phyloP scores from a whole-genome alignment of 2,888 invertebrate species.

The Cheilosia vulpina region DNA sequence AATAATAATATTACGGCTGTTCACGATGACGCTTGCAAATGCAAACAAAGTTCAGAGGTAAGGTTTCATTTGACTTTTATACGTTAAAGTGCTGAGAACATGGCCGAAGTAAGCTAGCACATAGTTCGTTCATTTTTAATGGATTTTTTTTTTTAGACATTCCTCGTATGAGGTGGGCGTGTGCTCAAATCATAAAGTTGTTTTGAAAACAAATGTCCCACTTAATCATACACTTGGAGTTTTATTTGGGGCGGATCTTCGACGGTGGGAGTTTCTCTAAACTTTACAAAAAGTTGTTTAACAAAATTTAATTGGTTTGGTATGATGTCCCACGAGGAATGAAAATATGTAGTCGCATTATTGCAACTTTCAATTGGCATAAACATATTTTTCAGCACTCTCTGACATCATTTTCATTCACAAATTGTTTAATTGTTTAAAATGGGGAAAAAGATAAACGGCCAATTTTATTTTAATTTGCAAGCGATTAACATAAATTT shows the following conservation, averaged over 20 bases:
- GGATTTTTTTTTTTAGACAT: not conserved
- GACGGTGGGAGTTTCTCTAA: not conserved
- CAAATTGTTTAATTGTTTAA: not conserved
- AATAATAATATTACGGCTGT: not conserved
- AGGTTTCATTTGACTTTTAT: not conserved
- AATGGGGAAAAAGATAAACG: not conserved
- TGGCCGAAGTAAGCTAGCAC: too few species aligned
- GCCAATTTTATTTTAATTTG: not conserved
- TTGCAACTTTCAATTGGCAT: too few species aligned
- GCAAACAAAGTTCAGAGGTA: not conserved
- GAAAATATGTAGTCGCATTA: too few species aligned
- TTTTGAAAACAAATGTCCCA: not conserved
- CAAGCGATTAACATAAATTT: not conserved
- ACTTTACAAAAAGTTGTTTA: not conserved
- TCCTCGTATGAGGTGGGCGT: not conserved
- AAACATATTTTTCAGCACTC: too few species aligned
- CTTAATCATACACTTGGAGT: conserved; percentile 2
- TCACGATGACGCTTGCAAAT: not conserved
- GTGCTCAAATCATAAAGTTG: not conserved
- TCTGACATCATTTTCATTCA: too few species aligned
- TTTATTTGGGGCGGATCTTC: not conserved
- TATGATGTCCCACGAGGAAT: too few species aligned
- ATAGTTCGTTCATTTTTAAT: not conserved
- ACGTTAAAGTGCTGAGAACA: not conserved
- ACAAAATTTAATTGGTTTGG: too few species aligned